Evolutionary conservation across 2,888 invertebrate species (phyloP).

Genomic region (Rapana venosa): DNA sequence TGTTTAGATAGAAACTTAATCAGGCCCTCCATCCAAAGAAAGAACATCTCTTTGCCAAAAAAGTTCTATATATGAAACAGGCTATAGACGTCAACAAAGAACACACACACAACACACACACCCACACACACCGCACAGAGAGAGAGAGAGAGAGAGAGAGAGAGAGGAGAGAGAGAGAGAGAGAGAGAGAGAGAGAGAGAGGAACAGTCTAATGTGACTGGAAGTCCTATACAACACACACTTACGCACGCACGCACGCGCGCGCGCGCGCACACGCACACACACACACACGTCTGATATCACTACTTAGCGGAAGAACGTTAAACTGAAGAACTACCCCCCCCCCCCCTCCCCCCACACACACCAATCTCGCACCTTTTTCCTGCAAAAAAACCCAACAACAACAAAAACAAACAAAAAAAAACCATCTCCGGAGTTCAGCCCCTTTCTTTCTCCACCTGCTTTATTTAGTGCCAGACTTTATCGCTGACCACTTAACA

Average conservation of each 20-base stretch:
- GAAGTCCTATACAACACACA: not conserved
- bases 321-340: no score
- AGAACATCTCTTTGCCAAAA: no score
- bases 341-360: no score
- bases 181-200: no score
- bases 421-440: not conserved
- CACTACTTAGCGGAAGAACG: no score
- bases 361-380: not conserved
- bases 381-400: no score
- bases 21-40: no score
- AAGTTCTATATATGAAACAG: no score
- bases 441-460: not conserved
- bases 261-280: not conserved
- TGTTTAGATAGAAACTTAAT: no score
- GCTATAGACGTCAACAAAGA: no score
- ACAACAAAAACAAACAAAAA: no score
- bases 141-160: not conserved
- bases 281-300: slow-evolving; percentile 8
- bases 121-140: not conserved
- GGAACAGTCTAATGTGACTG: no score
- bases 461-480: not conserved
- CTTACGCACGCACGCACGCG: not conserved
- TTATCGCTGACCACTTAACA: slow-evolving; percentile 29
- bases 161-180: not conserved
- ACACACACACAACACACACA: not conserved